phyloP scores from a whole-genome alignment of 2,113 vertebrate species.

The Ctenodactylus gundi region DNA sequence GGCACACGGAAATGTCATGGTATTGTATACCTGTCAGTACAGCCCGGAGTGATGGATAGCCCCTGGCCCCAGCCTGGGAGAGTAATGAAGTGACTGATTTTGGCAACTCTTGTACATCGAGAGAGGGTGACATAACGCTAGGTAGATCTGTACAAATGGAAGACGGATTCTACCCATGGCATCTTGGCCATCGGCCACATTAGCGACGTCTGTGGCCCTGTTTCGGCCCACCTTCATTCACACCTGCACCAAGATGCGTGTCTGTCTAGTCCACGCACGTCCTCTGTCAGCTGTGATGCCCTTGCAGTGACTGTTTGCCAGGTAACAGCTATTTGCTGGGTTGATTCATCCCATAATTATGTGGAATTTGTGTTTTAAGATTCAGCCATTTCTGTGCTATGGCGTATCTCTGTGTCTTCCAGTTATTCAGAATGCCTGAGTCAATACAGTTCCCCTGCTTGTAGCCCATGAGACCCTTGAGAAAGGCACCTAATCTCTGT shows the following conservation, averaged over 20 bases:
- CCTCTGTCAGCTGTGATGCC: background rate
- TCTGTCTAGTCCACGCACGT: background rate
- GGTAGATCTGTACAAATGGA: conserved; percentile 51
- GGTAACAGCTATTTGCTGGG: background rate
- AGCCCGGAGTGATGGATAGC: conserved; percentile 63
- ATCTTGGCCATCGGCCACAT: background rate
- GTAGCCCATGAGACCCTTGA: too few relatives aligned
- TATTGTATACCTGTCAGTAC: conserved; percentile 60
- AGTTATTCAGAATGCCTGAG: background rate
- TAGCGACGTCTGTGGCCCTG: background rate
- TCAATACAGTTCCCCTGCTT: background rate
- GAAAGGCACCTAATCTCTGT: too few relatives aligned
- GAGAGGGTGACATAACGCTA: background rate
- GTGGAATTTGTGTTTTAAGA: background rate
- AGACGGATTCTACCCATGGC: background rate
- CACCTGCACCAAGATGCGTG: background rate
- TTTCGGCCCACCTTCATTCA: background rate
- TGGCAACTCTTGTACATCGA: conserved; percentile 37
- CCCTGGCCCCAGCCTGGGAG: conserved; percentile 32
- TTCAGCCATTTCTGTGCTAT: background rate
- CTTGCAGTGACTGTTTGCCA: background rate
- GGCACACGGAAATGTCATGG: conserved; percentile 16
- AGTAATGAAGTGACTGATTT: conserved; percentile 73
- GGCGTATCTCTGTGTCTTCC: background rate
- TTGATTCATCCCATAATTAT: background rate